Percentiles rank a stretch among this genome's conserved stretches.
phyloP scores from a whole-genome alignment of 2,113 vertebrate species.

The Chlorocebus sabaeus region DNA sequence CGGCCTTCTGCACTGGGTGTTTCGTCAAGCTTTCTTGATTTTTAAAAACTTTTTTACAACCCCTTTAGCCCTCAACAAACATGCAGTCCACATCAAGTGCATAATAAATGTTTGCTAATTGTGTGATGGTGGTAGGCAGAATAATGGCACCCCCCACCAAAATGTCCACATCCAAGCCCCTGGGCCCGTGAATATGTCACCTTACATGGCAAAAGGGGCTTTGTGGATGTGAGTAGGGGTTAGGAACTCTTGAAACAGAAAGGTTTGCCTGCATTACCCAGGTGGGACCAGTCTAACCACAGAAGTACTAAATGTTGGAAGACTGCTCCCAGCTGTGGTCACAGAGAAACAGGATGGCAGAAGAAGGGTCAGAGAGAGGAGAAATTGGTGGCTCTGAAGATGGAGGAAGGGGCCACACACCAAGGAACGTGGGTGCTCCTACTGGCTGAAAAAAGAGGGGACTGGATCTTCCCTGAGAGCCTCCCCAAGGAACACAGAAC shows the following conservation, averaged over 20 bases:
- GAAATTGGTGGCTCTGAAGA: background rate
- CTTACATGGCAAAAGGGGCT: background rate
- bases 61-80: background rate
- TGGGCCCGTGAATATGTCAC: too few species aligned
- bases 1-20: too few species aligned
- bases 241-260: too few species aligned
- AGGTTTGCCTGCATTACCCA: background rate
- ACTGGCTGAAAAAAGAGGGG: background rate
- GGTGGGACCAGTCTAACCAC: background rate
- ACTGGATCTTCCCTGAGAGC: rapidly evolving
- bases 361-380: background rate
- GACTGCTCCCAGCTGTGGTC: background rate
- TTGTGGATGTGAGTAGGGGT: background rate
- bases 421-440: rapidly evolving
- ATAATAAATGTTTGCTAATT: background rate
- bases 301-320: background rate
- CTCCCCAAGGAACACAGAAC: background rate
- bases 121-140: background rate
- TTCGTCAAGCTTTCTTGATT: background rate
- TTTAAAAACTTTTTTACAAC: background rate
- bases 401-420: rapidly evolving
- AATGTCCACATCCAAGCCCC: too few species aligned
- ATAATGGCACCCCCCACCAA: background rate
- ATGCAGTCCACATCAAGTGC: background rate
- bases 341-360: background rate